These are phyloP conservation scores for Ips nitidus DNA, from an alignment of 1,140 invertebrate species.

Conservation along the genomic window DNA sequence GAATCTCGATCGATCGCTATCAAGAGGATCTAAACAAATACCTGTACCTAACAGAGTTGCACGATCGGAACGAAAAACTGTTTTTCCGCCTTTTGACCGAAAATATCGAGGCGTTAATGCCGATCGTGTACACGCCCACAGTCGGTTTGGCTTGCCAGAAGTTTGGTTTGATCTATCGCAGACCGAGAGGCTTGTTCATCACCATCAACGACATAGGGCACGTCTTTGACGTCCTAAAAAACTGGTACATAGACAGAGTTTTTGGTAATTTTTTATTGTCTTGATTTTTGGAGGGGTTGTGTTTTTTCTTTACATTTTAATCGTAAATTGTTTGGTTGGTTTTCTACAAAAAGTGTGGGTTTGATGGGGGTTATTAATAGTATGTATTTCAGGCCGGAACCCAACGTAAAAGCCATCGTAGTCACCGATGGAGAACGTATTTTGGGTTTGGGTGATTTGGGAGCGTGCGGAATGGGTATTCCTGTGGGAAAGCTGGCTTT, in stretches of 20 bases:
- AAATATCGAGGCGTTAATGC: slow-evolving; percentile 86
- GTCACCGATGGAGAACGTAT: slow-evolving; percentile 95
- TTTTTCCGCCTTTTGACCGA: slow-evolving; percentile 91
- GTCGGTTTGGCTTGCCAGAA: slow-evolving; percentile 94
- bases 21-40: slow-evolving; percentile 89
- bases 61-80: slow-evolving; percentile 87
- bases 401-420: slow-evolving; percentile 85
- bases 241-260: slow-evolving; percentile 64
- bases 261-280: slow-evolving; percentile 40
- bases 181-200: slow-evolving; percentile 93
- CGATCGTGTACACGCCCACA: slow-evolving; percentile 91
- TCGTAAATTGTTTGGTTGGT: background rate
- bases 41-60: slow-evolving; percentile 77
- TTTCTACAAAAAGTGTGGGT: background rate
- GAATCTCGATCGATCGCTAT: slow-evolving; percentile 84
- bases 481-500: slow-evolving; percentile 88
- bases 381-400: slow-evolving; percentile 72
- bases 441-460: slow-evolving; percentile 90
- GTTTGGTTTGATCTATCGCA: slow-evolving; percentile 89
- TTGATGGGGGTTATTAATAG: background rate
- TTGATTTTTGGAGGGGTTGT: slow-evolving; percentile 25
- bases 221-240: slow-evolving; percentile 79
- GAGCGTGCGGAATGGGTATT: slow-evolving; percentile 93
- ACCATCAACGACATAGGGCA: slow-evolving; percentile 95
- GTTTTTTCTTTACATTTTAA: slow-evolving; percentile 9